phyloP scores from a whole-genome alignment of 2,797 vertebrate genomes.

The Poeciliopsis gracilis region DNA sequence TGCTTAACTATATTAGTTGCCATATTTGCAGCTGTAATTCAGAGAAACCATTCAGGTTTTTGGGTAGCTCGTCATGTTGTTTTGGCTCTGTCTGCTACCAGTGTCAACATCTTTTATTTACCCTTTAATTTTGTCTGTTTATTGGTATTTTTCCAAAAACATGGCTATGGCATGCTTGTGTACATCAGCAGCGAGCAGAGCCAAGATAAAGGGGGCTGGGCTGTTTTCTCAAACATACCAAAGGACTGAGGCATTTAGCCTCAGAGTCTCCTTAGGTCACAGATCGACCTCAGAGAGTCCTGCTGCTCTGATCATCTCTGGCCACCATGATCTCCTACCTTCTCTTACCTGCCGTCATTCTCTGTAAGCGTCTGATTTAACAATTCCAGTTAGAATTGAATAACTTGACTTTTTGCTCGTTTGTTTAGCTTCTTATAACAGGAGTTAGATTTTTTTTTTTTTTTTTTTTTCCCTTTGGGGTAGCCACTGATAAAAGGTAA shows the following conservation, averaged over 20 bases:
- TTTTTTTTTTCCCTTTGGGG: not conserved
- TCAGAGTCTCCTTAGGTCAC: slow-evolving; percentile 21
- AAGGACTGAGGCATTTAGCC: slow-evolving; percentile 16
- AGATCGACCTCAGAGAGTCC: not conserved
- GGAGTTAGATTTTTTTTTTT: not conserved
- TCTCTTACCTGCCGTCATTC: slow-evolving; percentile 26
- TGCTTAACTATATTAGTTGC: not conserved
- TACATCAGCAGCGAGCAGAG: slow-evolving; percentile 9
- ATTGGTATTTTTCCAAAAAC: not conserved
- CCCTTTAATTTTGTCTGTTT: not conserved
- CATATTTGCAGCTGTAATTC: not conserved
- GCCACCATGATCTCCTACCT: slow-evolving; percentile 52
- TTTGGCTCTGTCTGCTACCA: not conserved
- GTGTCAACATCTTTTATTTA: not conserved
- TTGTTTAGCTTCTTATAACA: slow-evolving; percentile 37
- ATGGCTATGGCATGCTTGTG: not conserved
- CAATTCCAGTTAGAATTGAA: not conserved
- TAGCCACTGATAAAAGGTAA: not conserved
- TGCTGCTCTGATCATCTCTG: not conserved
- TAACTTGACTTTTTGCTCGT: not conserved
- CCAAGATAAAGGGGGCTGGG: slow-evolving; percentile 56
- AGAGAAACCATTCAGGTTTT: not conserved
- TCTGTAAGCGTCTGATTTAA: slow-evolving; percentile 33
- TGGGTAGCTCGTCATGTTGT: not conserved
- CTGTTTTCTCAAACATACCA: slow-evolving; percentile 22